Percentiles rank a stretch among this genome's conserved stretches.
Conservation (phyloP, 64 coral and sea anemone genomes). For the Stichodactyla mertensii region DNA sequence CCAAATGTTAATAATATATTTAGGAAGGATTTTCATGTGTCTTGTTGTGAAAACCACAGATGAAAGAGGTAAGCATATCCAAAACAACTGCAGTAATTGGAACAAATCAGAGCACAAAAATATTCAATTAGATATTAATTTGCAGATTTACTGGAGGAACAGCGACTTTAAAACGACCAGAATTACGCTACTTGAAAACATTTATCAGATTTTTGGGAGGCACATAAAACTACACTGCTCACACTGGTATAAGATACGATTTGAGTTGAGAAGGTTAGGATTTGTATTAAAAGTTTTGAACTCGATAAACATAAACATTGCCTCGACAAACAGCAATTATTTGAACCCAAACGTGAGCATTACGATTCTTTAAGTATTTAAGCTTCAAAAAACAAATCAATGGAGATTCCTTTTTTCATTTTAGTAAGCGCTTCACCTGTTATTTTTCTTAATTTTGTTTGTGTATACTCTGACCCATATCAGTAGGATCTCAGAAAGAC, state of each 20-base stretch:
- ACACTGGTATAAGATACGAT: background rate
- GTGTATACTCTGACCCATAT: background rate
- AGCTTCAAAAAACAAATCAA: background rate
- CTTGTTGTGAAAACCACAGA: background rate
- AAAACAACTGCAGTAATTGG: background rate
- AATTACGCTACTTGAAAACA: background rate
- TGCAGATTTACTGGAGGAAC: background rate
- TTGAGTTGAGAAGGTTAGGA: background rate
- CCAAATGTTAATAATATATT: background rate
- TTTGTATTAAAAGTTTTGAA: background rate
- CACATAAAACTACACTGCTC: background rate
- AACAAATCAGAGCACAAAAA: background rate
- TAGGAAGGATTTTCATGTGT: background rate
- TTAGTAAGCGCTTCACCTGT: background rate
- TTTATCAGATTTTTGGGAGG: background rate
- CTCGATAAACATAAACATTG: background rate
- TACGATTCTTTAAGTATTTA: background rate
- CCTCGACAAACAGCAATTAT: background rate
- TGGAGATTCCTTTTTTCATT: background rate
- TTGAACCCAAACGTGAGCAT: background rate
- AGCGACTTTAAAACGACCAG: background rate
- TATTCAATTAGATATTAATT: background rate
- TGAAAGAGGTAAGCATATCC: background rate
- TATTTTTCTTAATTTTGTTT: background rate
- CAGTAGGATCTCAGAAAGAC: background rate